Evolutionary conservation across 2,113 vertebrate species (phyloP).

Genomic region (Embiotoca jacksoni): DNA sequence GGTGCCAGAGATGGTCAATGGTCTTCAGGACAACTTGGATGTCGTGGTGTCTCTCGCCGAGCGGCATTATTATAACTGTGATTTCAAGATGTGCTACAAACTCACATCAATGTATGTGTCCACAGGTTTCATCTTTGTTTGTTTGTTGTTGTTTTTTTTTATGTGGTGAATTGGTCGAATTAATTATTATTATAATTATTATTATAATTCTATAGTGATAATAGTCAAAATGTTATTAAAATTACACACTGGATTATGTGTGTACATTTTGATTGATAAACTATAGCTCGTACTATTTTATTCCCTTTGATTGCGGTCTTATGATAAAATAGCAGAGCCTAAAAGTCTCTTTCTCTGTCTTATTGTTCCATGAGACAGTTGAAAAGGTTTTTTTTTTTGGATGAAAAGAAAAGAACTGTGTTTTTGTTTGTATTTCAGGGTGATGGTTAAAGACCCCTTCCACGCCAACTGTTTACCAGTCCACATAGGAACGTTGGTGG

Average conservation of each 20-base stretch:
- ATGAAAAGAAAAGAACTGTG: not conserved
- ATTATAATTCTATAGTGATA: no score
- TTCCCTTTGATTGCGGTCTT: no score
- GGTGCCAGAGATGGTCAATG: slow-evolving; percentile 90
- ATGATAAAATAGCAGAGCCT: no score
- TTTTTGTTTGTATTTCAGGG: slow-evolving; percentile 83
- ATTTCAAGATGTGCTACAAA: slow-evolving; percentile 99
- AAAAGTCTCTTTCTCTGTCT: no score
- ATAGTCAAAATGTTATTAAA: no score
- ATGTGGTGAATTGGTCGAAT: not conserved
- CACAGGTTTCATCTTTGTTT: not conserved
- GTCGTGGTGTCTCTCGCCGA: slow-evolving; percentile 98
- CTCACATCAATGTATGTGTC: slow-evolving; percentile 95
- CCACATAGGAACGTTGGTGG: slow-evolving; percentile 97
- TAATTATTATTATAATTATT: no score
- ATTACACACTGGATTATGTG: no score
- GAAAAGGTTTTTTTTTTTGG: not conserved
- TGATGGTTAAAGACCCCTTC: slow-evolving; percentile 98
- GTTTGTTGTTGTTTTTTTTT: not conserved
- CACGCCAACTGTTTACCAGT: slow-evolving; percentile 98
- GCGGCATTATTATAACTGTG: slow-evolving; percentile 99
- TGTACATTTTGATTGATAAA: not conserved
- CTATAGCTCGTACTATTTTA: not conserved
- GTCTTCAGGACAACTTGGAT: slow-evolving; percentile 97
- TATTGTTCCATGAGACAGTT: no score